phyloP scores from a whole-genome alignment of 1,140 invertebrate genomes.

The Brachionus rotundiformis region DNA sequence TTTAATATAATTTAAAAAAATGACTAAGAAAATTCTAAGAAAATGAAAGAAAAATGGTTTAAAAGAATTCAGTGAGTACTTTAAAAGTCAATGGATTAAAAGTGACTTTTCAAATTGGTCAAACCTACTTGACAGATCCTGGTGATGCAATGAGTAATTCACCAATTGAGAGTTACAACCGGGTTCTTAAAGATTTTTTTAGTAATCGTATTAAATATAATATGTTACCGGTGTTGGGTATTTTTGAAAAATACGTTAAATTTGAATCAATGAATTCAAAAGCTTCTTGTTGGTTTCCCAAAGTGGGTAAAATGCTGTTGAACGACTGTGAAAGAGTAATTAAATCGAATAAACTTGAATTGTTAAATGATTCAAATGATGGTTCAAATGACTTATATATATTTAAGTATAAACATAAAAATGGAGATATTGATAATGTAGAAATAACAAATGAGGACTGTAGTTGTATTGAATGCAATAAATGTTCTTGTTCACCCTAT shows the following conservation, averaged over 20 bases:
- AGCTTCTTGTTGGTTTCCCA: no score
- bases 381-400: neutral
- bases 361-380: neutral
- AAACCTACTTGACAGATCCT: neutral
- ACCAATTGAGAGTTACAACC: neutral
- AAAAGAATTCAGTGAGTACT: constrained; percentile 1
- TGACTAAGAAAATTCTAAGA: neutral
- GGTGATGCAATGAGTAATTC: constrained; percentile 16
- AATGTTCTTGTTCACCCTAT: neutral
- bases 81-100: neutral
- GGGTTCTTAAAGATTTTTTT: neutral
- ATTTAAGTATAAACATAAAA: neutral
- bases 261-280: no score
- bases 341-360: no score
- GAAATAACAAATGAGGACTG: neutral
- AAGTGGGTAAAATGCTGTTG: no score
- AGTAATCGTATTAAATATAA: neutral
- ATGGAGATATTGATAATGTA: neutral
- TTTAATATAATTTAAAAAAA: neutral
- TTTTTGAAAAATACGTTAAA: no score
- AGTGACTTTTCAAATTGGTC: neutral
- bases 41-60: constrained; percentile 8
- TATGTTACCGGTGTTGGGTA: neutral
- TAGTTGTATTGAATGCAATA: neutral
- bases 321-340: no score